Base-by-base conservation (phyloP, 2,113 vertebrate genomes). In the Halcyon malimbica region DNA sequence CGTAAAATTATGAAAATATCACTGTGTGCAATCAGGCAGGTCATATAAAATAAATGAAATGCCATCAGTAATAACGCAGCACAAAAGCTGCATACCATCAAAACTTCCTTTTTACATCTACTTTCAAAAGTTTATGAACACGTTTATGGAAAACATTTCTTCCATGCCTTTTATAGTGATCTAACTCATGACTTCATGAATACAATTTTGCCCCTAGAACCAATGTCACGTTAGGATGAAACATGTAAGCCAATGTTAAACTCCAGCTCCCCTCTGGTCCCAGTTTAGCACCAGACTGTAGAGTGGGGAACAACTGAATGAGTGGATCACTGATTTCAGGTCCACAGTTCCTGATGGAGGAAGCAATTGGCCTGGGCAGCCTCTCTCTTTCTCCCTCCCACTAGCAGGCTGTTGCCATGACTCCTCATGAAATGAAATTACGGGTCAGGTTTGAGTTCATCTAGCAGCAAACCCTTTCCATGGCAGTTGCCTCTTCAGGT, bases 371-470 rank as follows among this genome's bases (percentile, higher is more conserved):
- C 68, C 76, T 14, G 8, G 83, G 76, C 64, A 65, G 92, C 48
- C 64, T 83, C 37, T 87, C 78, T 37, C 54, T 46, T 69, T 46
- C 78, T 67, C 19, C 81, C 84, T 73, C 71, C 67, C 54, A 48
- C 79, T 46, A 77, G 68, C 9, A 2, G 79, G 59, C 94, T 90
- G 95, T 96, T 96, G 94, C 96, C 94, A 96, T 96, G 95, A 93
- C 95, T 33, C 86, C 91, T 85, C 77, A 37, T 50, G 93, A 93
- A 96, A 87, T 2, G 35, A 93, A 92, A 93, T 90, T 7, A 93
- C 79, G 50, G 95, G 95, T 96, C 95, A 96, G 87, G 87, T 92
- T 94, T 83, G 92, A 97, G 94, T 93, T 96, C 96, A 95, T 71
- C 65, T n/a, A 71, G 56, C 88, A 94, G 75, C 90, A 95, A 95